phyloP scores from a whole-genome alignment of 1,140 invertebrate genomes.

The Drosophila pseudoananassae region DNA sequence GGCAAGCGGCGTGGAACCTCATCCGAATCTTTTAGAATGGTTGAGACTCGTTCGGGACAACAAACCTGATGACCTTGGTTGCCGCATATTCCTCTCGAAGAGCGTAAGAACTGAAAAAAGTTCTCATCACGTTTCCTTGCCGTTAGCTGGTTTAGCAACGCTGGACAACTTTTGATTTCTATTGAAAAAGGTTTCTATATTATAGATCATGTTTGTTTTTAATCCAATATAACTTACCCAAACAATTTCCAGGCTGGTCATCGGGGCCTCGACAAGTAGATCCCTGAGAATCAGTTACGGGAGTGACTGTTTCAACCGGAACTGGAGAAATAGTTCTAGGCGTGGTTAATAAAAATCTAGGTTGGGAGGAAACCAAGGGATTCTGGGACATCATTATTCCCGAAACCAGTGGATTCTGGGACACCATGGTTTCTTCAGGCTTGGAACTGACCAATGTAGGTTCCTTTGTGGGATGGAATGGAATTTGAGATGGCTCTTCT shows the following conservation, averaged over 20 bases:
- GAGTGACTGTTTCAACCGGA: constrained; percentile 13
- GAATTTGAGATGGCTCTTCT: constrained; percentile 47
- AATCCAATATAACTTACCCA: constrained; percentile 34
- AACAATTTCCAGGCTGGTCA: constrained; percentile 45
- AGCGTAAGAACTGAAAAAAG: constrained; percentile 47
- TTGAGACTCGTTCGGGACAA: constrained; percentile 25
- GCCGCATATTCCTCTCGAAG: constrained; percentile 60
- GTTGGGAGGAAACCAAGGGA: constrained; percentile 7
- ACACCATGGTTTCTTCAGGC: constrained; percentile 1
- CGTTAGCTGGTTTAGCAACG: constrained; percentile 46
- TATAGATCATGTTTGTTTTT: background rate
- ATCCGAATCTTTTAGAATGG: constrained; percentile 14
- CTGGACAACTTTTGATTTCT: constrained; percentile 55
- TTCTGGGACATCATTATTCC: background rate
- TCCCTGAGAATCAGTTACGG: constrained; percentile 22
- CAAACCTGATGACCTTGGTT: constrained; percentile 46
- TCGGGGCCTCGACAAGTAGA: constrained; percentile 52
- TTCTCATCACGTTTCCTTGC: constrained; percentile 39
- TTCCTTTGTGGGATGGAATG: constrained; percentile 43
- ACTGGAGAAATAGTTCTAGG: constrained; percentile 17
- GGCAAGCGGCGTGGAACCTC: constrained; percentile 52
- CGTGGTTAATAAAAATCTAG: constrained; percentile 6
- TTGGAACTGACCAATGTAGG: background rate
- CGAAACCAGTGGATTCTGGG: constrained; percentile 8
- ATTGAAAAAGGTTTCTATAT: background rate